Base-by-base conservation (phyloP, 2,888 invertebrate species). In the Euzophera pinguis region DNA sequence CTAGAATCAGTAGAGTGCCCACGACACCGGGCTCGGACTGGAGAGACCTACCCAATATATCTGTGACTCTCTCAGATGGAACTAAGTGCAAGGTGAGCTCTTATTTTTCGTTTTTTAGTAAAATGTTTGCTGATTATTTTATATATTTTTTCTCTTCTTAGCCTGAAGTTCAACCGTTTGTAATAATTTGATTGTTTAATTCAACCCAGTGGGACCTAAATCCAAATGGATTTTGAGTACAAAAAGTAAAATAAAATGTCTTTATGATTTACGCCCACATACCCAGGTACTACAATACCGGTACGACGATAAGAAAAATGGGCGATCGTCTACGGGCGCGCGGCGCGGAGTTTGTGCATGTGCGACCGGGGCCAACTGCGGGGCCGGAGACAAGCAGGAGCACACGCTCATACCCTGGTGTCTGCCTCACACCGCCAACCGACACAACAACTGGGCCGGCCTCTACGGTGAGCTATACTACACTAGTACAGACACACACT, bases 341-440 rank as follows among this genome's bases (percentile, higher is more conserved):
- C 78, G 92, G 54, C 91, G 95, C 48, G 97, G 96, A 8, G 96
- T 97, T 48, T 97, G 97, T 77, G 90, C 91, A 1, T 97, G 97
- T 84, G 93, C 94, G 0, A 89, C 90, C 8, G 93, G 93, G 17
- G 87, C 84, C 54, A 49, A 87, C 0, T 97, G 96, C 80, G 22
- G 22, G 3, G 22, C 22, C 3, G 22, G 22, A 5, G 95, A 95
- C 81, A 92, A 93, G 55, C 97, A 97, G 86, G 93, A 93, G 76
- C 94, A 95, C 81, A 97, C 97, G 3, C 85, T 97, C 57, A 95
- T 97, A 51, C 97, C 97, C 0, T 97, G 97, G 97, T 96, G 96
- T 72, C 88, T 97, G 62, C 96, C 96, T 7, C 97, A 97, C 78
- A 97, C 97, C 1, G 96, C 93, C 47, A 96, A 96, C 84, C 80